Evolutionary conservation across 2,113 vertebrate genomes (phyloP).

Genomic region (Cinclus cinclus): DNA sequence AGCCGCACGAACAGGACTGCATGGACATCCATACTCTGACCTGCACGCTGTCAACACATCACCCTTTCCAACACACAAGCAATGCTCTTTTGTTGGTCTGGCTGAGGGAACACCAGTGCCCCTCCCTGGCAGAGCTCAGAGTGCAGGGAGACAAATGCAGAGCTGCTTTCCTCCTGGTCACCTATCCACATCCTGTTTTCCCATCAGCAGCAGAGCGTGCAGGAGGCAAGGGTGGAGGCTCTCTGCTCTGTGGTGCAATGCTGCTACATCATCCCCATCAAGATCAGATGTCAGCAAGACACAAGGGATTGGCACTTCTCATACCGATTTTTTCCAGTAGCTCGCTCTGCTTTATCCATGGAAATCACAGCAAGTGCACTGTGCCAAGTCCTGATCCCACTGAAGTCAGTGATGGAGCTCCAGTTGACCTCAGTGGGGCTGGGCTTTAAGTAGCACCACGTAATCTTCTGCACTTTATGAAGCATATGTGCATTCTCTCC

Average conservation of each 20-base stretch:
- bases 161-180: not conserved
- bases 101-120: not conserved
- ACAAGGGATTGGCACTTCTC: not conserved
- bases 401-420: not conserved
- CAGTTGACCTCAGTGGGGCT: not conserved
- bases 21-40: not conserved
- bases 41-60: not conserved
- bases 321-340: not conserved
- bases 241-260: not conserved
- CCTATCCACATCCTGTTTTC: not conserved
- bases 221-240: not conserved
- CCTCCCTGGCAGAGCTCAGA: not conserved
- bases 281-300: not conserved
- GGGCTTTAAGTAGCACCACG: not conserved
- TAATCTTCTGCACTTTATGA: conserved; percentile 8
- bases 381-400: conserved; percentile 9
- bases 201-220: not conserved
- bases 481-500: conserved; percentile 28
- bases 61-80: not conserved
- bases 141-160: not conserved
- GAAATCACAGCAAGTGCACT: not conserved
- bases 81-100: not conserved
- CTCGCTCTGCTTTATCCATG: not conserved
- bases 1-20: not conserved
- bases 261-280: not conserved